phyloP scores from a whole-genome alignment of 2,113 vertebrate genomes.

The Oncorhynchus nerka region DNA sequence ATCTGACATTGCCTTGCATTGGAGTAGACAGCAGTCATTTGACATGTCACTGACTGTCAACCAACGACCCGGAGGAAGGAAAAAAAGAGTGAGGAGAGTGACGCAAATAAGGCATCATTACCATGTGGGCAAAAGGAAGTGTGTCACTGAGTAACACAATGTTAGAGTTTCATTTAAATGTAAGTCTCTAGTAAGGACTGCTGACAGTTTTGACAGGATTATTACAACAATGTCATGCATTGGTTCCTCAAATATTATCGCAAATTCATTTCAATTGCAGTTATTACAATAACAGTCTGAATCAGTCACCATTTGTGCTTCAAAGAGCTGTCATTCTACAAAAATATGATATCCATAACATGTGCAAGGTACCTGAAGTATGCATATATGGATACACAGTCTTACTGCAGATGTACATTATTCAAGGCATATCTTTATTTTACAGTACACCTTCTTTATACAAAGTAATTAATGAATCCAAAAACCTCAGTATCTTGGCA shows the following conservation, averaged over 20 bases:
- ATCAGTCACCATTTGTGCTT: constrained; percentile 8
- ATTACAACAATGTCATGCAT: constrained; percentile 28
- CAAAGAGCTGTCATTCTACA: constrained; percentile 14
- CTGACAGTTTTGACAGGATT: constrained; percentile 41
- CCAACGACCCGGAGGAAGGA: neutral
- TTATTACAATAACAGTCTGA: neutral
- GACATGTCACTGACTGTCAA: constrained; percentile 18
- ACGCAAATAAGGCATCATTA: constrained; percentile 19
- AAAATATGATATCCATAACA: constrained; percentile 18
- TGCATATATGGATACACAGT: no score
- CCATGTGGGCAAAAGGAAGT: constrained; percentile 15
- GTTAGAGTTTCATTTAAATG: constrained; percentile 20
- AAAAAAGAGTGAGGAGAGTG: neutral
- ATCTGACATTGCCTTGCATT: constrained; percentile 20
- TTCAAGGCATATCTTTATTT: no score
- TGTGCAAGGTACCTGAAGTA: no score
- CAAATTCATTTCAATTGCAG: constrained; percentile 22
- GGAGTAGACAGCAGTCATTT: constrained; percentile 21
- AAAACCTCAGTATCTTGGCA: no score
- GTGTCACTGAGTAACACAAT: constrained; percentile 4
- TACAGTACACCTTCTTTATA: no score
- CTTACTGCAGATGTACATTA: no score
- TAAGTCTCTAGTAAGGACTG: constrained; percentile 22
- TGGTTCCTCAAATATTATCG: neutral
- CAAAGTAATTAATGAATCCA: no score